Conservation (phyloP, 1,140 invertebrate genomes). For the Drosophila guanche region DNA sequence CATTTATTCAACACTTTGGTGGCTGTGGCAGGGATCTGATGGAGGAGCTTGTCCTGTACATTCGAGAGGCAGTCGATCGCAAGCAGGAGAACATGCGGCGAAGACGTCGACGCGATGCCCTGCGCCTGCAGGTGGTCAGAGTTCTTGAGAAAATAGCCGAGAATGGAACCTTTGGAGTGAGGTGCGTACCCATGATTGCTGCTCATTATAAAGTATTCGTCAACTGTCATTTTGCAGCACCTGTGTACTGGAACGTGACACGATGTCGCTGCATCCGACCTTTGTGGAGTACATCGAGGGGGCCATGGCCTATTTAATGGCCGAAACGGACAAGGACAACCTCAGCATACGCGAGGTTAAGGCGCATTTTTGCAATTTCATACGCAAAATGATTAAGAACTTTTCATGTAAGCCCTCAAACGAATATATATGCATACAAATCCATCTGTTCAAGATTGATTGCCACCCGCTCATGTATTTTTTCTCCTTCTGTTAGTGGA, state of each 20-base stretch:
- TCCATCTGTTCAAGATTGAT: conserved; percentile 24
- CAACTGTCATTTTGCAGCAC: conserved; percentile 85
- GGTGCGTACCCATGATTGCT: conserved; percentile 84
- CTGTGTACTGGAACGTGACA: conserved; percentile 92
- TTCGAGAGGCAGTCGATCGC: conserved; percentile 98
- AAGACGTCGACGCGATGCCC: conserved; percentile 93
- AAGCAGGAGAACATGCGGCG: conserved; percentile 98
- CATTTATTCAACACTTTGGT: background rate
- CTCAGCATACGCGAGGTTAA: conserved; percentile 92
- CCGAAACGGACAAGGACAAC: conserved; percentile 94
- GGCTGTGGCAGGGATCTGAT: conserved; percentile 91
- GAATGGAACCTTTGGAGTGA: conserved; percentile 95
- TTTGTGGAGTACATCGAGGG: conserved; percentile 98
- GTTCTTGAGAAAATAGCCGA: conserved; percentile 96
- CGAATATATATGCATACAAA: background rate
- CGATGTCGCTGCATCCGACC: conserved; percentile 91
- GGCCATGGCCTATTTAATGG: conserved; percentile 94
- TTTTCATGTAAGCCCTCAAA: conserved; percentile 89
- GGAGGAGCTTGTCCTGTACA: conserved; percentile 95
- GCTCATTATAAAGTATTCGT: conserved; percentile 22
- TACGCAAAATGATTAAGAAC: conserved; percentile 96
- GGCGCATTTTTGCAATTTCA: conserved; percentile 96
- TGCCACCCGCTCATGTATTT: conserved; percentile 36
- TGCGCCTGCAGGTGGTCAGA: conserved; percentile 95
- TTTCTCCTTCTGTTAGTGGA: conserved; percentile 88